phyloP scores from a whole-genome alignment of 1,140 invertebrate species.

The Monomorium pharaonis region DNA sequence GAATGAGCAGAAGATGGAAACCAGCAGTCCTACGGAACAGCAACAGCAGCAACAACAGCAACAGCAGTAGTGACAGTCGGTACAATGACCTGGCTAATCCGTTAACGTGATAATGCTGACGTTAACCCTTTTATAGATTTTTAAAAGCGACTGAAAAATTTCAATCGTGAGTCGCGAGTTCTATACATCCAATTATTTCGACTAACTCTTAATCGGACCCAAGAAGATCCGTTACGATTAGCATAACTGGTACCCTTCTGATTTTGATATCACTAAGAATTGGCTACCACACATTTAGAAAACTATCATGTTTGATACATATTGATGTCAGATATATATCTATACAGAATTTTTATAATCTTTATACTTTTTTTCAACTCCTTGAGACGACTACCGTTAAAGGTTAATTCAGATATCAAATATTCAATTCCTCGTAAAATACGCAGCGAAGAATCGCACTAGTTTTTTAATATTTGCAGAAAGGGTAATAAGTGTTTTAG shows the following conservation, averaged over 20 bases:
- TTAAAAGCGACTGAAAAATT: background rate
- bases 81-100: background rate
- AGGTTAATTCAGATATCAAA: background rate
- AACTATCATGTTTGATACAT: background rate
- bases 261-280: background rate
- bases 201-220: background rate
- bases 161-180: background rate
- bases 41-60: constrained; percentile 51
- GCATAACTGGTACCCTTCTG: background rate
- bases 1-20: constrained; percentile 47
- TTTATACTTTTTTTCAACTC: background rate
- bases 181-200: background rate
- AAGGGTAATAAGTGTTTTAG: background rate
- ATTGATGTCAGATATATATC: background rate
- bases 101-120: background rate
- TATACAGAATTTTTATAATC: background rate
- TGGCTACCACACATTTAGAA: background rate
- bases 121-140: background rate
- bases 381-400: background rate
- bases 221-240: background rate
- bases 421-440: background rate
- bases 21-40: constrained; percentile 22
- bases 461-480: constrained; percentile 1
- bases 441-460: background rate
- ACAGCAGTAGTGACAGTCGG: constrained; percentile 16